phyloP scores from a whole-genome alignment of 2,113 vertebrate genomes.

The Daphoenositta chrysoptera region DNA sequence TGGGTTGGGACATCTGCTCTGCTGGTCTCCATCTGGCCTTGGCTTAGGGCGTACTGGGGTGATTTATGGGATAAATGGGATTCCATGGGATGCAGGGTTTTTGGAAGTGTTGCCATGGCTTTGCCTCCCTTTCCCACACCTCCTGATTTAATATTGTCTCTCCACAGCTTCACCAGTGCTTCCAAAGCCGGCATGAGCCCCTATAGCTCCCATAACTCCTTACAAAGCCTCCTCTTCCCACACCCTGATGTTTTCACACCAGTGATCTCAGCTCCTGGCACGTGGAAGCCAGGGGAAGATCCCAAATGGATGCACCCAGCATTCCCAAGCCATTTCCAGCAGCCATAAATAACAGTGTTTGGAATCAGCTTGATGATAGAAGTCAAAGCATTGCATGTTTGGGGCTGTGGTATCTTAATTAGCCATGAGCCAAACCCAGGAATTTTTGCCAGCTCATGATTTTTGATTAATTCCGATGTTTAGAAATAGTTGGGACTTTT shows the following conservation, averaged over 20 bases:
- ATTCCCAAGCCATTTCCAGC: neutral
- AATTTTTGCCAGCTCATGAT: neutral
- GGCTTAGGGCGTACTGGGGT: neutral
- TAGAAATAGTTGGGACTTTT: neutral
- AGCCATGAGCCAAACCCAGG: neutral
- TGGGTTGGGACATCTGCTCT: neutral
- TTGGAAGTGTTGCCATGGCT: fast-evolving
- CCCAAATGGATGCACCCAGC: neutral
- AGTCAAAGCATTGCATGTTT: neutral
- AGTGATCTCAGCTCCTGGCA: neutral
- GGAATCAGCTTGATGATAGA: neutral
- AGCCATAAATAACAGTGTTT: neutral
- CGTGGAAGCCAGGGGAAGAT: neutral
- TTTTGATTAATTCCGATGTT: neutral
- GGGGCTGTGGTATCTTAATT: neutral
- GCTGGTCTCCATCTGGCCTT: neutral
- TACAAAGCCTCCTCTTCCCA: neutral
- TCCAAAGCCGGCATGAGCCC: fast-evolving
- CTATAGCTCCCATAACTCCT: neutral
- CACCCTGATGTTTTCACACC: neutral
- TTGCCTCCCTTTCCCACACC: neutral
- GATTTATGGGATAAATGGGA: fast-evolving
- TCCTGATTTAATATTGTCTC: neutral
- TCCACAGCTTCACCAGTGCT: neutral
- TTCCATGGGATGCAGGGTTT: neutral